Evolutionary conservation across 2,797 vertebrate genomes (phyloP), one percentile per base, ranked within the genome.

Genomic region (Phataginus tricuspis): DNA sequence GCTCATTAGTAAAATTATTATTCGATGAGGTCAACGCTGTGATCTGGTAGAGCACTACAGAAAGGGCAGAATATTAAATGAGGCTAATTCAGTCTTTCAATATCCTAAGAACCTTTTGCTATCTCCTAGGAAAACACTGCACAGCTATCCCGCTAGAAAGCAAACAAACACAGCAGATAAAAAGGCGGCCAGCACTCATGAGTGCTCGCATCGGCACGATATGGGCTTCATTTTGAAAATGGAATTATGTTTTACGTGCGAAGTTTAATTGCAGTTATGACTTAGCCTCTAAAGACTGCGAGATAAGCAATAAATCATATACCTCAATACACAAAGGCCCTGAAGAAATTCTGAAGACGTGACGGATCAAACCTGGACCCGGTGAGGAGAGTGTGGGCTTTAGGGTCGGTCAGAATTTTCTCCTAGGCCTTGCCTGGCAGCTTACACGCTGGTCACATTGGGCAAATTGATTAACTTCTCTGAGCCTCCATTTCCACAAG

Each of bases 161-260:
- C 57, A 85, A 63, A 16, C 8, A 14, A 71, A 83, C 0, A 29
- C 3, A 27, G 51, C 42, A 31, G 45, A 45, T 78, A 23, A 64
- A 69, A 92, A 77, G 69, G 79, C 51, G 64, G 57, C 78, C 75
- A 72, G 69, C 23, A 51, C 68, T 77, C 51, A 15, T 51, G 37
- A 89, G 64, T 13, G 57, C 27, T 57, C 27, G 13, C 23, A 7
- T 61, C 49, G 68, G 34, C 21, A 57, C 86, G 53, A 88, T 23
- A 55, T 66, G 15, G 11, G 84, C 63, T 96, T 93, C 66, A 53
- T 87, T 92, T 96, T 92, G 53, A 78, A 97, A 89, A 78, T 14
- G 19, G 61, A 92, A 95, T 95, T 92, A 59, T 29, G 45, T 77
- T 90, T 86, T 93, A 57, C 86, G 51, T 23, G n/a, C 19, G 77